Conservation (phyloP, 92 coral and sea anemone genomes). For the Phenganax subtilis region DNA sequence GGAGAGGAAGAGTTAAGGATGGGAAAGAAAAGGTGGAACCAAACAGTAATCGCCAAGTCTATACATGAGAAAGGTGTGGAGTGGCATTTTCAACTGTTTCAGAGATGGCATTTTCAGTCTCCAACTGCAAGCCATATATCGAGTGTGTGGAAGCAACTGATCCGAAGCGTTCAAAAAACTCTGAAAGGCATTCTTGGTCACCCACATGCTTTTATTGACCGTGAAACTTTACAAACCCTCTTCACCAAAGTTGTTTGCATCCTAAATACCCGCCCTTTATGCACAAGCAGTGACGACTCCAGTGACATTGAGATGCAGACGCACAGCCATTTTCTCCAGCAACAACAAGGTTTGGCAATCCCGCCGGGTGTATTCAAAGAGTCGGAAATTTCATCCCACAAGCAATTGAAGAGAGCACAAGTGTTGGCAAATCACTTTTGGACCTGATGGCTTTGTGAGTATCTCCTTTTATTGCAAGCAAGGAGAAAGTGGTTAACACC, state of each 20-base stretch:
- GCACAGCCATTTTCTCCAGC: slow-evolving; percentile 49
- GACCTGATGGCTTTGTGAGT: slow-evolving; percentile 51
- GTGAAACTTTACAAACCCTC: slow-evolving; percentile 38
- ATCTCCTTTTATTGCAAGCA: slow-evolving; percentile 41
- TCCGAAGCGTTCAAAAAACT: slow-evolving; percentile 19
- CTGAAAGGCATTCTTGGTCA: slow-evolving; percentile 30
- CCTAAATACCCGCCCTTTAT: slow-evolving; percentile 57
- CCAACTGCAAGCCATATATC: slow-evolving; percentile 44
- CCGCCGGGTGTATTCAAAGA: slow-evolving; percentile 49
- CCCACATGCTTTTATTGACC: slow-evolving; percentile 39
- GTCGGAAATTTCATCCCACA: slow-evolving; percentile 44
- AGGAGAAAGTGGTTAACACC: slow-evolving; percentile 28
- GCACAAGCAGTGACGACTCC: slow-evolving; percentile 53
- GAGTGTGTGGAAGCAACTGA: slow-evolving; percentile 47
- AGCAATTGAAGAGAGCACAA: slow-evolving; percentile 53
- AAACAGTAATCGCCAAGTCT: neutral
- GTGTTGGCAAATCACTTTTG: slow-evolving; percentile 48
- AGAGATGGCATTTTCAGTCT: slow-evolving; percentile 43
- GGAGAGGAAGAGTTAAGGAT: slow-evolving; percentile 32
- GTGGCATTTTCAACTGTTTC: neutral
- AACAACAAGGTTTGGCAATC: slow-evolving; percentile 26
- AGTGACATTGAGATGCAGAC: slow-evolving; percentile 46
- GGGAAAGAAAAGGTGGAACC: slow-evolving; percentile 13
- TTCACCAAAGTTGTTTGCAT: slow-evolving; percentile 54
- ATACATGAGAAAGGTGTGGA: neutral